Conservation (phyloP, 2,888 invertebrate genomes). For the Acronicta aceris region DNA sequence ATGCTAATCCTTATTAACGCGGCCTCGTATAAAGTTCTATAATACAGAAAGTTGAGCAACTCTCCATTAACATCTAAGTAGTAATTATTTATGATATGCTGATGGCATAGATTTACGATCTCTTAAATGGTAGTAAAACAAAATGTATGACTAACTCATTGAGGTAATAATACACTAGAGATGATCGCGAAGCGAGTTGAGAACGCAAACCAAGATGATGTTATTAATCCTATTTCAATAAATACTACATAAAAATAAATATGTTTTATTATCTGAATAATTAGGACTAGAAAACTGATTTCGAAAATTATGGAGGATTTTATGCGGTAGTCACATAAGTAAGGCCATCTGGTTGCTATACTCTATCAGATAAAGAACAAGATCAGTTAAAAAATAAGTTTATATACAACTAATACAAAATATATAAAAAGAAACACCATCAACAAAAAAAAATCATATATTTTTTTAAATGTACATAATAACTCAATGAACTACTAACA, state of each 20-base stretch:
- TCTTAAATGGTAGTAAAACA: conserved; percentile 1
- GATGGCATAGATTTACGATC: conserved; percentile 1
- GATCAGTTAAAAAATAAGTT: too few species aligned
- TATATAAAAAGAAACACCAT: too few species aligned
- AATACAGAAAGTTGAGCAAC: neutral
- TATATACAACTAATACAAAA: too few species aligned
- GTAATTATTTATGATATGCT: neutral
- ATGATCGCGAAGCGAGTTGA: neutral
- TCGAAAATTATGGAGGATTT: too few species aligned
- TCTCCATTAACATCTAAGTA: conserved; percentile 5
- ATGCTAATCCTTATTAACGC: too few species aligned
- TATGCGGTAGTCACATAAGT: too few species aligned
- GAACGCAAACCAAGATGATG: neutral
- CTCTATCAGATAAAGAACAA: too few species aligned
- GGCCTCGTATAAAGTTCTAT: neutral
- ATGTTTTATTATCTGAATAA: too few species aligned
- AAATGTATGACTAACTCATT: conserved; percentile 1
- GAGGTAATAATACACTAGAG: neutral
- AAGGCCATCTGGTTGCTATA: too few species aligned
- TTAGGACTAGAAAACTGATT: too few species aligned
- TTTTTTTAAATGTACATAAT: neutral
- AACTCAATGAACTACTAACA: neutral
- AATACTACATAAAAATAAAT: too few species aligned
- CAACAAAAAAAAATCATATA: too few species aligned
- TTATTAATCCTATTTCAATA: neutral